phyloP scores from a whole-genome alignment of 1,140 invertebrate genomes.

The Drosophila truncata region DNA sequence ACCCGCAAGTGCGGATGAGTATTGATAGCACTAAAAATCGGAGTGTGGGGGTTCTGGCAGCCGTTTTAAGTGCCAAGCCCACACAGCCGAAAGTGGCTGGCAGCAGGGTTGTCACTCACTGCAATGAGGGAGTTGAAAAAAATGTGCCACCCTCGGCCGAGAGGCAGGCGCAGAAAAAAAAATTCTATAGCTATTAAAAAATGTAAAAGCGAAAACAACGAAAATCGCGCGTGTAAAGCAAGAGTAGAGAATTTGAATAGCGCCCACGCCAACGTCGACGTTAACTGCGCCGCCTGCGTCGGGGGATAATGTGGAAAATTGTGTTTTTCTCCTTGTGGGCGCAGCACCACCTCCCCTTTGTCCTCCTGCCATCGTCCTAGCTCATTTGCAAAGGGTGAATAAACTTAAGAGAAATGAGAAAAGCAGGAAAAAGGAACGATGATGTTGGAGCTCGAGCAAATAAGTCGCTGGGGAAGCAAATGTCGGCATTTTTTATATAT shows the following conservation, averaged over 20 bases:
- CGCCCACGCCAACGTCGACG: conserved; percentile 46
- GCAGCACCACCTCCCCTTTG: conserved; percentile 3
- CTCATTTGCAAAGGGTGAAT: conserved; percentile 84
- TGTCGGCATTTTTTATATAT: background rate
- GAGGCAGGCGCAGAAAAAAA: conserved; percentile 57
- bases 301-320: conserved; percentile 76
- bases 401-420: conserved; percentile 68
- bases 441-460: conserved; percentile 5
- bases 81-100: conserved; percentile 56
- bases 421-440: conserved; percentile 12
- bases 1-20: conserved; percentile 72
- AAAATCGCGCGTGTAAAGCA: conserved; percentile 82
- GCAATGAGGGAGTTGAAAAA: conserved; percentile 54
- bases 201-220: conserved; percentile 84
- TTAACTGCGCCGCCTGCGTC: conserved; percentile 34
- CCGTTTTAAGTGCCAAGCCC: conserved; percentile 69
- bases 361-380: conserved; percentile 22
- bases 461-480: conserved; percentile 4
- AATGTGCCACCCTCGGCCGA: conserved; percentile 65
- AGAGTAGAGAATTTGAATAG: conserved; percentile 82
- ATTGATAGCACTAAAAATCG: conserved; percentile 6
- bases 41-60: conserved; percentile 51
- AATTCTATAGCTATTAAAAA: conserved; percentile 82
- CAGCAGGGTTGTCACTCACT: conserved; percentile 73
- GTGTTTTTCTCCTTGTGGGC: conserved; percentile 59